phyloP scores from a whole-genome alignment of 2,113 vertebrate genomes.

The Oncorhynchus nerka region DNA sequence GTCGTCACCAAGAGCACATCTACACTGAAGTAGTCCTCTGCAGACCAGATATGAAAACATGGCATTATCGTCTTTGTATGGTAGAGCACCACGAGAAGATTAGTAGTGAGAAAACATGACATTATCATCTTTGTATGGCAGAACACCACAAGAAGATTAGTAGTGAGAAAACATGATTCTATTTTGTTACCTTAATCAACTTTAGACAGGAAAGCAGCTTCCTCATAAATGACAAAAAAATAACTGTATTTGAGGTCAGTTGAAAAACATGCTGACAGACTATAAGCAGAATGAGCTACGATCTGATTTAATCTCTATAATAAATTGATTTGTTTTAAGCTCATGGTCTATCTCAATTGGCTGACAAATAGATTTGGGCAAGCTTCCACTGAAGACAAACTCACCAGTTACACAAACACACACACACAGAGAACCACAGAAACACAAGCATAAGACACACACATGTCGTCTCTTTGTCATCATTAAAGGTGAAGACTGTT shows the following conservation, averaged over 20 bases:
- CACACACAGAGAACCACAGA: background rate
- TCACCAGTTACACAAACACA: background rate
- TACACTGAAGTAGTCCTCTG: too few relatives aligned
- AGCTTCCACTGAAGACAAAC: constrained; percentile 22
- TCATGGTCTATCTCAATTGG: constrained; percentile 26
- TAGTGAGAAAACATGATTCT: too few relatives aligned
- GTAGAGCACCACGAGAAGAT: too few relatives aligned
- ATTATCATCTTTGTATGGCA: too few relatives aligned
- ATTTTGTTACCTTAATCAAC: background rate
- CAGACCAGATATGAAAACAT: too few relatives aligned
- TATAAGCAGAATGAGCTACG: constrained; percentile 33
- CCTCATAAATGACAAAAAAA: constrained; percentile 24
- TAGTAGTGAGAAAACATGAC: too few relatives aligned
- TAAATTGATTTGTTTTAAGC: constrained; percentile 49
- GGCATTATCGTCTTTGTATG: too few relatives aligned
- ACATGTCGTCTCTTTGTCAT: too few relatives aligned
- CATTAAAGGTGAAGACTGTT: too few relatives aligned
- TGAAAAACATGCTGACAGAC: constrained; percentile 46
- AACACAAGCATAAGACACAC: background rate
- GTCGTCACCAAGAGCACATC: too few relatives aligned
- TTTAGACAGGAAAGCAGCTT: constrained; percentile 26
- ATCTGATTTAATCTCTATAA: constrained; percentile 48
- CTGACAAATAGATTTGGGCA: constrained; percentile 48
- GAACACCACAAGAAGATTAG: too few relatives aligned
- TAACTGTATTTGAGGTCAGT: constrained; percentile 34